Evolutionary conservation across 2,888 invertebrate genomes (phyloP), one percentile per base, ranked within the genome.

Genomic region (Augochlorella aurata): DNA sequence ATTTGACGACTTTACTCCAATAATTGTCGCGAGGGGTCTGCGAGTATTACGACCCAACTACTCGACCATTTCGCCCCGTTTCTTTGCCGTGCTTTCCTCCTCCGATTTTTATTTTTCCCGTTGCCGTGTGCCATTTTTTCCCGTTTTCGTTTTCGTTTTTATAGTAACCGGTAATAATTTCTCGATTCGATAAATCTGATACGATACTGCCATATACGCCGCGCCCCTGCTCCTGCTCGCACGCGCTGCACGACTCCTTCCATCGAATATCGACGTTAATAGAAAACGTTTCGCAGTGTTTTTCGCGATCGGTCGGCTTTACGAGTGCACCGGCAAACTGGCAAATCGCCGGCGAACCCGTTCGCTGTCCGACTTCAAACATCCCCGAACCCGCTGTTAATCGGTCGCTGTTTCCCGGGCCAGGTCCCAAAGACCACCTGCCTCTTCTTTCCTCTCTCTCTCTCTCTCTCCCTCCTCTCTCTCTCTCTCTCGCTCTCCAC

Each of bases 1-100:
- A 89, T 89, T 90, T 84, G 87, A 88, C 89, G 89, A 90, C 88
- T 90, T 89, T 89, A 83, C 85, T 88, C 85, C 88, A 88, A 90
- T 90, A 86, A 90, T 90, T 89, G 87, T 87, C 86, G 87, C 75
- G 84, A 82, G 78, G 58, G 82, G 77, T 74, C 78, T 67, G 73
- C 81, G 74, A 86, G 83, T 78, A 84, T 88, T 90, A 87, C 90
- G 77, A 74, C 79, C 81, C 24, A 58, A 71, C 65, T 79, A 83
- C 79, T 86, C 78, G 52, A 80, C 73, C 81, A 72, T 81, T 79
- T 76, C 74, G 58, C 38, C 79, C 70, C 70, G 74, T 80, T 79
- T 71, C 73, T 73, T 54, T n/a, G 16, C 61, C 52, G 12, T 38
- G 24, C 68, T 21, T 63, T 3, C 44, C 29, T 49, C 50, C 69